Percentiles rank a stretch among this genome's conserved stretches.
Evolutionary conservation across 2,888 invertebrate genomes (phyloP).

Genomic region (Patella ulyssiponensis): DNA sequence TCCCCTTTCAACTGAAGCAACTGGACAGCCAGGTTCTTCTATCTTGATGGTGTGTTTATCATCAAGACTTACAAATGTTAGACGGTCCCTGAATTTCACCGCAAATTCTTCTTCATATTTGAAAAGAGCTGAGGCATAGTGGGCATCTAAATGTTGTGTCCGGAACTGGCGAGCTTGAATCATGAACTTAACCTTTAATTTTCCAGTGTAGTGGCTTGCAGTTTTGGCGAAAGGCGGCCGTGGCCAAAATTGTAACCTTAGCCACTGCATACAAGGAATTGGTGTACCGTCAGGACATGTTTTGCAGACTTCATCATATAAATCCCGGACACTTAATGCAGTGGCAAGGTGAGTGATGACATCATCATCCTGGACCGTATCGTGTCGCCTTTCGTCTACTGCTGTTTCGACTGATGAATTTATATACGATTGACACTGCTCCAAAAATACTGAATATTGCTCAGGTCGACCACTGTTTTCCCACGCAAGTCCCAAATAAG

Average conservation of each 20-base stretch:
- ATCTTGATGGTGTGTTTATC: constrained; percentile 39
- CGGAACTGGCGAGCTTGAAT: constrained; percentile 36
- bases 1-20: constrained; percentile 39
- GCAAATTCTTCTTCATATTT: constrained; percentile 33
- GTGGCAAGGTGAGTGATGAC: constrained; percentile 28
- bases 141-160: constrained; percentile 31
- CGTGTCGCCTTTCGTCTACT: constrained; percentile 37
- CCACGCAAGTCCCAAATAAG: constrained; percentile 29
- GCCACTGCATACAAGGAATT: constrained; percentile 35
- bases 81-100: constrained; percentile 26
- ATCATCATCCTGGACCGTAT: constrained; percentile 16
- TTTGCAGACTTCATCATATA: constrained; percentile 23
- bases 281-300: constrained; percentile 21
- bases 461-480: constrained; percentile 27
- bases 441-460: constrained; percentile 31
- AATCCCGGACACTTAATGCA: constrained; percentile 34
- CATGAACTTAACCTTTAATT: constrained; percentile 34
- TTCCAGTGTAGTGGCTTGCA: constrained; percentile 29
- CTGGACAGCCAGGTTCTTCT: constrained; percentile 39
- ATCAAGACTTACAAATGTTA: constrained; percentile 30
- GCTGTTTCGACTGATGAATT: constrained; percentile 31
- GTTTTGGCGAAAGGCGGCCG: constrained; percentile 27
- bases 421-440: constrained; percentile 26
- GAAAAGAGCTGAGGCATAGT: constrained; percentile 37
- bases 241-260: constrained; percentile 38